Percentiles rank a stretch among this genome's conserved stretches.
Conservation (phyloP, 2,113 vertebrate genomes). For the Oreotrochilus melanogaster region DNA sequence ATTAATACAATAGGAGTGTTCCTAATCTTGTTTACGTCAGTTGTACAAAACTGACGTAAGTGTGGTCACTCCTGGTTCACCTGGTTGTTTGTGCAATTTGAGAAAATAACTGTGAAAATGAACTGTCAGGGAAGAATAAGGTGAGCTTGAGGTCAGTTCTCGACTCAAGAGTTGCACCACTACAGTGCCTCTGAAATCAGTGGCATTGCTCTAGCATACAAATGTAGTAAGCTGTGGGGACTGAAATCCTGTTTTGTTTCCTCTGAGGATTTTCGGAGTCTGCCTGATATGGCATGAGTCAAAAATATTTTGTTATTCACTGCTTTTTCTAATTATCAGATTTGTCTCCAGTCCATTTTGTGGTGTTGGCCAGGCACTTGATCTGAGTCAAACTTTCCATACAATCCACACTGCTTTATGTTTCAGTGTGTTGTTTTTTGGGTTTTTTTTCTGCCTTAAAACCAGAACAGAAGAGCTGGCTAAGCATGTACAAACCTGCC, state of each 20-base stretch:
- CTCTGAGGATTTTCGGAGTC: constrained; percentile 51
- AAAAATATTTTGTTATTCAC: constrained; percentile 80
- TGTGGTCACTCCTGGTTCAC: not conserved
- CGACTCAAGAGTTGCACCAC: not conserved
- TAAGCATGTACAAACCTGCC: constrained; percentile 76
- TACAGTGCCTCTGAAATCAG: not conserved
- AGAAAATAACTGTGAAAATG: not conserved
- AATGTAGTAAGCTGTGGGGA: not conserved
- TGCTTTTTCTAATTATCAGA: constrained; percentile 83
- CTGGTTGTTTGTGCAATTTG: not conserved
- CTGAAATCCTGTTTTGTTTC: constrained; percentile 29
- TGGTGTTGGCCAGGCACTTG: constrained; percentile 75
- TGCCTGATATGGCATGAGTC: constrained; percentile 78
- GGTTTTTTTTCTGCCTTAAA: constrained; percentile 51
- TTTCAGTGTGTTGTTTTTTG: not conserved
- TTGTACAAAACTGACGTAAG: not conserved
- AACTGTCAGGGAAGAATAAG: not conserved
- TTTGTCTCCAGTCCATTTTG: constrained; percentile 80
- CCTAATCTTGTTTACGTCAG: not conserved
- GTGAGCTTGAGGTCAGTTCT: not conserved
- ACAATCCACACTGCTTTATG: constrained; percentile 71
- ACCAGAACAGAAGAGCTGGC: constrained; percentile 55
- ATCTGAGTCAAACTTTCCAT: constrained; percentile 80
- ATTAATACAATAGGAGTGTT: not conserved
- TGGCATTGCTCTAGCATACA: not conserved